A percentile compares a stretch with the other conserved stretches of the same genome.
These are phyloP conservation scores for Pardosa pseudoannulata DNA, from an alignment of 2,888 invertebrate genomes.

Conservation along the genomic window DNA sequence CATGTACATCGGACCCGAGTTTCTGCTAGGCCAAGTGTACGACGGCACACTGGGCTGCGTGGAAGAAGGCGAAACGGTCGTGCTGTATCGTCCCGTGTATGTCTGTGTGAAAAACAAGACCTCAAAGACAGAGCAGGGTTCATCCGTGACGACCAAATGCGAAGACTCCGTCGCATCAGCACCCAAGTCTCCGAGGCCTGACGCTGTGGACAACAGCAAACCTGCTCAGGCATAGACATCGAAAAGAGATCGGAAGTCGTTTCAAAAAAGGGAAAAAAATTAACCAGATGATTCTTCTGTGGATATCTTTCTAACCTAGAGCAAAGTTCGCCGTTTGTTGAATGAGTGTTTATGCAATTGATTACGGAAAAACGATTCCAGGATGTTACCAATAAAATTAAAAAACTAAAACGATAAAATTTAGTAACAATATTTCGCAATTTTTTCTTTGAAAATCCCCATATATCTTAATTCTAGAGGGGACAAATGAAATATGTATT, in stretches of 20 bases:
- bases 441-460: too few species aligned
- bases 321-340: background rate
- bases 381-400: too few species aligned
- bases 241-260: too few species aligned
- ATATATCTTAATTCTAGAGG: too few species aligned
- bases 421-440: too few species aligned
- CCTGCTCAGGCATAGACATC: constrained; percentile 6
- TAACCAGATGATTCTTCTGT: background rate
- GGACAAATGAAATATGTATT: too few species aligned
- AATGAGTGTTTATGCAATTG: background rate
- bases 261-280: too few species aligned
- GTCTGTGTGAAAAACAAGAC: constrained; percentile 74
- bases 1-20: constrained; percentile 86
- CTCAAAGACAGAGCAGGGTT: constrained; percentile 39
- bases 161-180: background rate
- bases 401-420: too few species aligned
- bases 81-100: constrained; percentile 84
- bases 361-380: background rate
- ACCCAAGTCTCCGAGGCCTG: constrained; percentile 37
- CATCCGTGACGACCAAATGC: constrained; percentile 28
- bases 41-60: constrained; percentile 83
- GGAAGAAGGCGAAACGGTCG: constrained; percentile 80
- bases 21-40: constrained; percentile 87
- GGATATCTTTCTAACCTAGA: background rate
- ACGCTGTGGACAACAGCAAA: constrained; percentile 1